Evolutionary conservation across 2,113 vertebrate species (phyloP), one percentile per base, ranked within the genome.

Genomic region (Kryptolebias marmoratus): DNA sequence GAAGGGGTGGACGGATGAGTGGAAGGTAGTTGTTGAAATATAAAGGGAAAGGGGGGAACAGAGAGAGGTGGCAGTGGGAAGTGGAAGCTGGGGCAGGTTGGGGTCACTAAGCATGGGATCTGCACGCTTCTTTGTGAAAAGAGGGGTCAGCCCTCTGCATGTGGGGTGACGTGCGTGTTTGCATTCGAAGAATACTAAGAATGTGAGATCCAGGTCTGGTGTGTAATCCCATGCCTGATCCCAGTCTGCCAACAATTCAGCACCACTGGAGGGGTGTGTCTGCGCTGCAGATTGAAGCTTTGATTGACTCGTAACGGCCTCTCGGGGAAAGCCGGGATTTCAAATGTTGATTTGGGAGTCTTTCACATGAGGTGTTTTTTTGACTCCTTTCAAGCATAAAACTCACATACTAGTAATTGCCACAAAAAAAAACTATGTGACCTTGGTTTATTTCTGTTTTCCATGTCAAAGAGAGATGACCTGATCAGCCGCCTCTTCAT

Each of bases 31-130:
- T 50, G 55, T 71, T 81, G 55, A 88, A 89, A 88, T 85, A 81
- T 49, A 59, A 74, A 71, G 58, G 73, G 68, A 64, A 71, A 2
- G 5, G 64, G 71, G 62, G 68, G 78, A 66, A 73, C 47, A 68
- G 60, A 66, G 78, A 75, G 71, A 82, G 79, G 71, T 82, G 81
- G 83, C 79, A 87, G 78, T 80, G 89, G 84, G 88, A 87, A 90
- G 88, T 86, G 89, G 88, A 88, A 83, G 87, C 85, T 42, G 27
- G 86, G 85, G 86, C 77, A 87, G 74, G 80, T 68, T 65, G 82
- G 87, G 90, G 89, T 93, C 92, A 93, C 75, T 64, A 83, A 87
- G 89, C 90, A 85, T 91, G 81, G 82, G 90, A 88, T 92, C 89
- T 88, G 84, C 91, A 89, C 88, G 61, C 90, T 92, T 82, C 89